These are phyloP conservation scores for Sander lucioperca DNA, from an alignment of 2,113 vertebrate species.

Conservation along the genomic window DNA sequence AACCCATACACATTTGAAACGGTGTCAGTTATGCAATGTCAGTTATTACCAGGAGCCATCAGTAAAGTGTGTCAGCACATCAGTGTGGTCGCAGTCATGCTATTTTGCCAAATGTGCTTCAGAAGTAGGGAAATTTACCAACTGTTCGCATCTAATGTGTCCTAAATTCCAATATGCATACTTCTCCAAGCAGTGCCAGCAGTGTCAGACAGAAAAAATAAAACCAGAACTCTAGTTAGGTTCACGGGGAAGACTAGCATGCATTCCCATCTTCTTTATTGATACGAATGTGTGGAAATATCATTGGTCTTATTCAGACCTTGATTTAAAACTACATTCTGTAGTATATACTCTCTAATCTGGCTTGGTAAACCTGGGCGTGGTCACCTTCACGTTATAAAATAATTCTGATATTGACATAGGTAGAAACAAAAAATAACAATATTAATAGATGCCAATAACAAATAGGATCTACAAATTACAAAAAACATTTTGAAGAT, in stretches of 20 bases:
- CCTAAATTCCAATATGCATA: not conserved
- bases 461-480: not conserved
- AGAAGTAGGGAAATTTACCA: not conserved
- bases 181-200: constrained; percentile 4
- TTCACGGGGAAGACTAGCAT: not conserved
- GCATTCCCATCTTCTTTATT: not conserved
- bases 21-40: constrained; percentile 48
- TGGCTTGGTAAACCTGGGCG: not conserved
- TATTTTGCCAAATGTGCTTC: constrained; percentile 34
- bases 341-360: not conserved
- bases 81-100: not conserved
- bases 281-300: not conserved
- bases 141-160: constrained; percentile 23
- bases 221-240: not conserved
- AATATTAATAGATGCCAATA: not conserved
- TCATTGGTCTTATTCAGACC: not conserved
- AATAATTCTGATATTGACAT: not conserved
- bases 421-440: not conserved
- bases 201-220: not conserved
- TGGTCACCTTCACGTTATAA: too few species aligned
- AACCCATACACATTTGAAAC: constrained; percentile 26
- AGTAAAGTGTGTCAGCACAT: constrained; percentile 33
- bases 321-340: not conserved
- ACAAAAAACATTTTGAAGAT: not conserved
- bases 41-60: constrained; percentile 35